These are phyloP conservation scores for Podiceps cristatus DNA, from an alignment of 2,113 vertebrate genomes.

Conservation along the genomic window DNA sequence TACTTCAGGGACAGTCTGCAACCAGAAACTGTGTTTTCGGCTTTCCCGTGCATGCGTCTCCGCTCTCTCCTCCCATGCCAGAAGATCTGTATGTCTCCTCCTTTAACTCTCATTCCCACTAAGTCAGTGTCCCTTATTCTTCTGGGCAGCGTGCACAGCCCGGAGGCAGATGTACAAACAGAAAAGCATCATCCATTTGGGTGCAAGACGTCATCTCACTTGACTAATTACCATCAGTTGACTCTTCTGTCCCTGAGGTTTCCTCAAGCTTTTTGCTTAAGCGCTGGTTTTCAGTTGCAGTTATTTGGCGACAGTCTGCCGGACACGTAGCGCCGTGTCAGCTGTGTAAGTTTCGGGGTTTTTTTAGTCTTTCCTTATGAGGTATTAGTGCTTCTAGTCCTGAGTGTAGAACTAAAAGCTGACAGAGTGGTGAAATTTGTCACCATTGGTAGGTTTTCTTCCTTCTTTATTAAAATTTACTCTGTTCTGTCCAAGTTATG, in stretches of 20 bases:
- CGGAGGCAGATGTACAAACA: background rate
- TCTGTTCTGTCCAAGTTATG: background rate
- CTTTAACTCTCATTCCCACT: background rate
- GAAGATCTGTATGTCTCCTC: background rate
- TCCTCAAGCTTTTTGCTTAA: background rate
- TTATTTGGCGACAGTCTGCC: background rate
- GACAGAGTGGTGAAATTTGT: background rate
- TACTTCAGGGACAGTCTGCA: background rate
- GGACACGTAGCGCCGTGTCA: fast-evolving
- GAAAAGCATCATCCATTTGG: background rate
- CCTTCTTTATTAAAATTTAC: background rate
- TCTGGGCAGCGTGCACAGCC: background rate
- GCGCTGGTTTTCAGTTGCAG: background rate
- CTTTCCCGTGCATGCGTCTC: background rate
- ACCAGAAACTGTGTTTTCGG: fast-evolving
- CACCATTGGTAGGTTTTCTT: background rate
- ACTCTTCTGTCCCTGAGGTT: background rate
- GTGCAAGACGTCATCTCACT: background rate
- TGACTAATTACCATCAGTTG: background rate
- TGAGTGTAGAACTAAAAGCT: background rate
- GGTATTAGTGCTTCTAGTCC: background rate
- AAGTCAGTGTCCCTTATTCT: background rate
- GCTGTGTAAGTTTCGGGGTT: background rate
- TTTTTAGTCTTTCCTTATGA: background rate
- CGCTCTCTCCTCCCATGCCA: background rate